Evolutionary conservation across 2,797 vertebrate species (phyloP), one percentile per base, ranked within the genome.

Genomic region (Enteromius afrohamiltoni): DNA sequence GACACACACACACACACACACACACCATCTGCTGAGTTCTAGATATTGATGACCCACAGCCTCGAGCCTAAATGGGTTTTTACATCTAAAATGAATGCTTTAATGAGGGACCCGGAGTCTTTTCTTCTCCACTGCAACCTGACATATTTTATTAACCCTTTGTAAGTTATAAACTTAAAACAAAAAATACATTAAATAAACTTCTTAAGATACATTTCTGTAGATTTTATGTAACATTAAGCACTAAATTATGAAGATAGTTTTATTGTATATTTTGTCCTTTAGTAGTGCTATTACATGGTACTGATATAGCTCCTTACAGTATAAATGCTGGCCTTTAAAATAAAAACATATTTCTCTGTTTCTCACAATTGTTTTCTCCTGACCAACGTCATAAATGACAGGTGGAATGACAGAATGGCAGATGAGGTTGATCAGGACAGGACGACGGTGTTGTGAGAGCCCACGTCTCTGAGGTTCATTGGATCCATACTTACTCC

Each of bases 401-500:
- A 87, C 17, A 58, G 49, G 82, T 77, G 81, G 68, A 87, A 51
- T 34, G 80, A 70, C 88, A 88, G 88, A 87, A 55, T 34, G 83
- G 65, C 88, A 88, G 87, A 87, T 83, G 70, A 80, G 55, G 51
- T 83, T 37, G 85, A 88, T 94, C 94, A 95, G 86, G 93, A 94
- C 88, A 94, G 91, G 87, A 94, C 94, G 37, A 92, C 92, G 84
- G 94, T 94, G 93, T 94, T 93, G 49, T 92, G 91, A 51, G 93
- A 94, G 82, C 93, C 94, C 91, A 96, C 92, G 47, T 95, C 93
- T 85, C 87, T 92, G 86, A 94, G 80, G 92, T 85, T 88, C 83
- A 77, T 83, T 83, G 88, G 88, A 4, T 93, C 90, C 45, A 90
- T 94, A 98, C 98, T 99, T 96, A 99, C 98, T 95, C 96, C 96